phyloP scores from a whole-genome alignment of 2,888 invertebrate species.

The Crematogaster levior region DNA sequence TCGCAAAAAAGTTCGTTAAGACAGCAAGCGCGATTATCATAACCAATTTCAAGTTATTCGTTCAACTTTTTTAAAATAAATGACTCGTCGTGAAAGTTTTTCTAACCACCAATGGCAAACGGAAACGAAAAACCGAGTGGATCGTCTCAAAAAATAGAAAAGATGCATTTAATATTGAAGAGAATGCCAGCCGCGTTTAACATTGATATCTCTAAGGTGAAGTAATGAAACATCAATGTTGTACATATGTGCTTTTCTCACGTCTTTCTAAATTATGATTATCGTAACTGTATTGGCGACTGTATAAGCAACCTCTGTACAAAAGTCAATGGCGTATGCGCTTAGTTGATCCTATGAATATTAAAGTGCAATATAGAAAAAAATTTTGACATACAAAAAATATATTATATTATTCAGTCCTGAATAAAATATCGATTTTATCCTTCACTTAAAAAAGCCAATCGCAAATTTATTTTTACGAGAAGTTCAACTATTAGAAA shows the following conservation, averaged over 20 bases:
- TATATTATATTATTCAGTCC: neutral
- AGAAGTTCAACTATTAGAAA: neutral
- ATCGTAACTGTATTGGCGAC: constrained; percentile 1
- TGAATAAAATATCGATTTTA: neutral
- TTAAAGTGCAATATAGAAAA: constrained; percentile 10
- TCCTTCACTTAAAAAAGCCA: neutral
- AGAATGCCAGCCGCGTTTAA: neutral
- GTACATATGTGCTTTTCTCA: constrained; percentile 57
- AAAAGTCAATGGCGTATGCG: constrained; percentile 64
- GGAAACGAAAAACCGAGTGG: neutral
- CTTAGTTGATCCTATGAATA: constrained; percentile 61
- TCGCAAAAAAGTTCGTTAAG: neutral
- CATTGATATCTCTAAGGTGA: neutral
- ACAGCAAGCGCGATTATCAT: neutral
- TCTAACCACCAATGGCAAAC: neutral
- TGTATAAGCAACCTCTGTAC: constrained; percentile 22
- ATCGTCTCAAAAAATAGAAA: neutral
- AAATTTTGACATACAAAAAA: constrained; percentile 23
- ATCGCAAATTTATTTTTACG: neutral
- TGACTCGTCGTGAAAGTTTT: neutral
- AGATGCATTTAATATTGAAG: constrained; percentile 5
- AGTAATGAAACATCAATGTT: constrained; percentile 52
- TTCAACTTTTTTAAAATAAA: neutral
- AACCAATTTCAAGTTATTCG: neutral
- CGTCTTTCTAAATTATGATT: constrained; percentile 12